A percentile compares a stretch with the other conserved stretches of the same genome.
Evolutionary conservation across 2,113 vertebrate species (phyloP).

Genomic region (Oreocharis arfaki): DNA sequence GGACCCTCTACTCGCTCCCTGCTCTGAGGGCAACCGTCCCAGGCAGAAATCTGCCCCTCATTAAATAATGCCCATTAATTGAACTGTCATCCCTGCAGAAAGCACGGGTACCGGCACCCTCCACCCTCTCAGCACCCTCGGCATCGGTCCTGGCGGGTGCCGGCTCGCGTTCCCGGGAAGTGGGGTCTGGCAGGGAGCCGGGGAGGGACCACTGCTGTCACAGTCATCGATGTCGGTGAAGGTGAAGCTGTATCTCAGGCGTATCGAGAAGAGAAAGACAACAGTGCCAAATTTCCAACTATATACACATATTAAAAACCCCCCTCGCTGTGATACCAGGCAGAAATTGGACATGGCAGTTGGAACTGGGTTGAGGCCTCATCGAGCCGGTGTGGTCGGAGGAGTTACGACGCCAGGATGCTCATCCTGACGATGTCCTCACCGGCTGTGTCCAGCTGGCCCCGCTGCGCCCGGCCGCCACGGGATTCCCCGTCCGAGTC

Average conservation of each 20-base stretch:
- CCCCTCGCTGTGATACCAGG: slow-evolving; percentile 61
- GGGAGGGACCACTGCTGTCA: slow-evolving; percentile 21
- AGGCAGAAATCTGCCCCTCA: slow-evolving; percentile 59
- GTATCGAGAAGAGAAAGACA: slow-evolving; percentile 71
- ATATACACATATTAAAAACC: slow-evolving; percentile 69
- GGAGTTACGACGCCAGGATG: slow-evolving; percentile 87
- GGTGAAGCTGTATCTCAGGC: slow-evolving; percentile 70
- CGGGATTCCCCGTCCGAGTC: slow-evolving; percentile 80
- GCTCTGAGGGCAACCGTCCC: slow-evolving; percentile 20
- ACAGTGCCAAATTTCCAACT: slow-evolving; percentile 70
- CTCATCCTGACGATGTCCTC: slow-evolving; percentile 92
- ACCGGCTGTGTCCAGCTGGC: slow-evolving; percentile 80
- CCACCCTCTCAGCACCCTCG: not conserved
- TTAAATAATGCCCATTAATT: slow-evolving; percentile 85
- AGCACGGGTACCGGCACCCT: not conserved
- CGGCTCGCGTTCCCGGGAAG: not conserved
- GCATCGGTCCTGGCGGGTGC: not conserved
- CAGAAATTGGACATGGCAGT: slow-evolving; percentile 74
- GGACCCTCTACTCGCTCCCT: slow-evolving; percentile 38
- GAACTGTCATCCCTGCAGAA: slow-evolving; percentile 15
- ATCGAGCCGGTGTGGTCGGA: not conserved
- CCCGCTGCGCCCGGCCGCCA: slow-evolving; percentile 74
- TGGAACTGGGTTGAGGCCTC: slow-evolving; percentile 67
- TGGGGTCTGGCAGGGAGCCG: not conserved
- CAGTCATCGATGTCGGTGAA: slow-evolving; percentile 51